These are phyloP conservation scores for Polyergus mexicanus DNA, from an alignment of 1,140 invertebrate species.

Conservation along the genomic window DNA sequence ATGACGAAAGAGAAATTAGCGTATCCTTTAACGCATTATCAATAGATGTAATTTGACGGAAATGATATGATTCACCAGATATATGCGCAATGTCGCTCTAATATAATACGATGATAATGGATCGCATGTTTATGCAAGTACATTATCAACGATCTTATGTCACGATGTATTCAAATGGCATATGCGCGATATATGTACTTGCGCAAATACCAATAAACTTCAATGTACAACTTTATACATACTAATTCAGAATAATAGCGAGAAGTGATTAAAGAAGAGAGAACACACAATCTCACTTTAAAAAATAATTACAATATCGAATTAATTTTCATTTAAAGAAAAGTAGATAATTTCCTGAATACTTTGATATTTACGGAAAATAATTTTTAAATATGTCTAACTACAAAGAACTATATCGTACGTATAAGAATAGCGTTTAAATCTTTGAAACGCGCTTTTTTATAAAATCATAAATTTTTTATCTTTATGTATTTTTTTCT, in stretches of 20 bases:
- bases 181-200: neutral
- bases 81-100: constrained; percentile 45
- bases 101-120: constrained; percentile 27
- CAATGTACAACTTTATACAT: neutral
- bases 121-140: neutral
- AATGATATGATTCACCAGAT: constrained; percentile 45
- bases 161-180: constrained; percentile 41
- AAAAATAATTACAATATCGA: too few species aligned
- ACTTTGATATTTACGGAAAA: too few species aligned
- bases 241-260: neutral
- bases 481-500: too few species aligned
- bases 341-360: too few species aligned
- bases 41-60: constrained; percentile 61
- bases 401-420: too few species aligned
- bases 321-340: too few species aligned
- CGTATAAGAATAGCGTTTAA: too few species aligned
- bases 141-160: constrained; percentile 55
- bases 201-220: neutral
- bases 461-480: too few species aligned
- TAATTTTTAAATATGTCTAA: too few species aligned
- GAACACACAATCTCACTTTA: too few species aligned
- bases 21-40: constrained; percentile 33
- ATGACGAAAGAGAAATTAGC: constrained; percentile 26
- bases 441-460: too few species aligned
- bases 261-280: neutral